Evolutionary conservation across 2,797 vertebrate genomes (phyloP).

Genomic region (Typhlichthys eigenmanni): DNA sequence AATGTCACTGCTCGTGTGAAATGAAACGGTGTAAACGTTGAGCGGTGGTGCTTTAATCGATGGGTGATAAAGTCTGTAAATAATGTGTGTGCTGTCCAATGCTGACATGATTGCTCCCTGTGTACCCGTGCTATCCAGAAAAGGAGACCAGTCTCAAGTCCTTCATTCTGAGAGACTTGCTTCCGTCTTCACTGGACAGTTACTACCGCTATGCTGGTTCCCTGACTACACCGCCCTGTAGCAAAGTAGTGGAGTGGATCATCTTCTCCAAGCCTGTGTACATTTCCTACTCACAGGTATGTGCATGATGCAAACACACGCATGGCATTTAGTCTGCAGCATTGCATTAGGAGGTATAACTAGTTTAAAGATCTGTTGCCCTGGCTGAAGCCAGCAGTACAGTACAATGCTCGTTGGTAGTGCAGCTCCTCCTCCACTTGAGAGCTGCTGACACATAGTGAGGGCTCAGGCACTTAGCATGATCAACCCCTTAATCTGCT

Average conservation of each 20-base stretch:
- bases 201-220: conserved; percentile 97
- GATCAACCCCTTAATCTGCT: too few species aligned
- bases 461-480: too few species aligned
- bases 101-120: conserved; percentile 34
- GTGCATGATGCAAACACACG: conserved; percentile 32
- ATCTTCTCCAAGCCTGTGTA: conserved; percentile 92
- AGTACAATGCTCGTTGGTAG: too few species aligned
- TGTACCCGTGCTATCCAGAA: conserved; percentile 75
- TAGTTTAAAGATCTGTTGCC: too few species aligned
- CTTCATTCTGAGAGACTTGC: conserved; percentile 90
- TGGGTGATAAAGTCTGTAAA: conserved; percentile 2
- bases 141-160: conserved; percentile 96
- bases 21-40: conserved; percentile 36
- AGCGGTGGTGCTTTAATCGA: conserved; percentile 6
- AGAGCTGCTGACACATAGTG: too few species aligned
- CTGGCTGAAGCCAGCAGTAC: too few species aligned
- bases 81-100: conserved; percentile 8
- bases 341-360: too few species aligned
- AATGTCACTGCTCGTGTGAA: conserved; percentile 45
- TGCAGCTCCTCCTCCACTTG: too few species aligned
- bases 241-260: conserved; percentile 97
- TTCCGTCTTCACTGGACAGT: conserved; percentile 89
- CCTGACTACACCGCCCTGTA: conserved; percentile 95
- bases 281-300: conserved; percentile 93
- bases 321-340: conserved; percentile 8